Evolutionary conservation across 2,797 vertebrate genomes (phyloP), one percentile per base, ranked within the genome.

Genomic region (Cephalopachus bancanus): DNA sequence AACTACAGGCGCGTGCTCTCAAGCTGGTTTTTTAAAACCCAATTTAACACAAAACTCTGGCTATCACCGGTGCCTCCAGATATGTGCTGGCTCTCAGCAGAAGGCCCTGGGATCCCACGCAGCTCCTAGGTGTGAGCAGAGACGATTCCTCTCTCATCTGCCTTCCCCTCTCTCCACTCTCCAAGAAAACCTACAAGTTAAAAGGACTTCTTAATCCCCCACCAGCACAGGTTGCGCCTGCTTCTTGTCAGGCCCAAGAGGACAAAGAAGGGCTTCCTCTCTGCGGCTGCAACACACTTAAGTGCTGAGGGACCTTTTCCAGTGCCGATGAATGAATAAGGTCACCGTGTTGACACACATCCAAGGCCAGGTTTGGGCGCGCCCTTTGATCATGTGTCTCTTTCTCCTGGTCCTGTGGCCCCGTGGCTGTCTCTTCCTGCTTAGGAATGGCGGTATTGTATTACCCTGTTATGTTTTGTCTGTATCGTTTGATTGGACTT

Each of bases 251-350:
- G 71, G 57, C 60, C 22, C 55, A 1, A 5, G 3, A 83, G 86
- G 96, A 90, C 92, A 94, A 86, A 94, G 84, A 62, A 67, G 37
- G 10, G 49, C 22, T 22, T 69, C 67, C 24, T 60, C 59, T 55
- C 60, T 26, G 6, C n/a, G 44, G 5, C 33, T 0, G 26, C 62
- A 33, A n/a, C 80, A 84, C 93, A 60, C 53, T 55, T 0, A 15
- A 9, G 49, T 1, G 0, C 17, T 1, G 6, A 72, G 64, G 51
- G 60, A 22, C 83, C 20, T 30, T 72, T 51, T 6, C 81, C 60
- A 2, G 26, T 15, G 24, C 0, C 60, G 65, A 79, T 15, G 69
- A 79, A 57, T 26, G 75, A 76, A 30, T 0, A 20, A 78, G 93
- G 92, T 96, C 90, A 10, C 3, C 4, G 33, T 0, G 3, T 0